These are phyloP conservation scores for Cerastis leucographa DNA, from an alignment of 2,888 invertebrate genomes.

Conservation along the genomic window DNA sequence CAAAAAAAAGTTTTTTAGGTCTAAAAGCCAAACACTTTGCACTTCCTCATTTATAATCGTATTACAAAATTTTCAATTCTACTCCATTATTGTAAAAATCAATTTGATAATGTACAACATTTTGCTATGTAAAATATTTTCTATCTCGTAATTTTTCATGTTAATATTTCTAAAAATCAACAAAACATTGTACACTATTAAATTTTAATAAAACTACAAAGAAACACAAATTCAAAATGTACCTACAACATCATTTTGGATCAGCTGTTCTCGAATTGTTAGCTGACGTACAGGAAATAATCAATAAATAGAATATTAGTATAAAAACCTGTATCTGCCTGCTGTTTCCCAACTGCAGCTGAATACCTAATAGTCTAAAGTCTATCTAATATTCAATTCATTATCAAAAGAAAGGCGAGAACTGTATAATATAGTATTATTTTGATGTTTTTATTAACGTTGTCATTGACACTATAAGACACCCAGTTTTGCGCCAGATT, in stretches of 20 bases:
- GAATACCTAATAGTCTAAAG: too few species aligned
- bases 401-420: conserved; percentile 9
- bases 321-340: too few species aligned
- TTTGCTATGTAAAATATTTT: background rate
- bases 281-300: conserved; percentile 5
- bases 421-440: conserved; percentile 42
- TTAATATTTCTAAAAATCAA: background rate
- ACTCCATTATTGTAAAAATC: conserved; percentile 16
- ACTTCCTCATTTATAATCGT: conserved; percentile 18
- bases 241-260: conserved; percentile 22
- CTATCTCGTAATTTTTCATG: too few species aligned
- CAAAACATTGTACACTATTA: conserved; percentile 24
- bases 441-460: conserved; percentile 29
- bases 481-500: background rate
- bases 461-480: conserved; percentile 24
- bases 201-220: background rate
- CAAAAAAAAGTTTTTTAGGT: conserved; percentile 7
- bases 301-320: conserved; percentile 17
- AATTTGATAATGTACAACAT: conserved; percentile 19
- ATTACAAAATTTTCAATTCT: conserved; percentile 9
- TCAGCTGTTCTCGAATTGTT: conserved; percentile 52
- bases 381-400: background rate
- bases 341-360: background rate
- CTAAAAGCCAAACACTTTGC: background rate
- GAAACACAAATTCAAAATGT: conserved; percentile 5